Base-by-base conservation (phyloP, 1,140 invertebrate species). In the Diabrotica virgifera region DNA sequence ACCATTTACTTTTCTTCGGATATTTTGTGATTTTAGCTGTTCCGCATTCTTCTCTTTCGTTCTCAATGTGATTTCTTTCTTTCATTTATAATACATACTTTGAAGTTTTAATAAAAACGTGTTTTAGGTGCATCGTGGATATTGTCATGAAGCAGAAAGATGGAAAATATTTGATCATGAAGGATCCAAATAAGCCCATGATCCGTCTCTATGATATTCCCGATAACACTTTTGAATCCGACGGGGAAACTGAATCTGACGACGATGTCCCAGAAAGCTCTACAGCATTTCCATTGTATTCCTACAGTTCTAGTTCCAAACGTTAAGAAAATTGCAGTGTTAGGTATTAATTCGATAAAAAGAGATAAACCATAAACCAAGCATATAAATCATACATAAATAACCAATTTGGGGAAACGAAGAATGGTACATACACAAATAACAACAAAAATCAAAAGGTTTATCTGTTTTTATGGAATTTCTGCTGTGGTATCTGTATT, bases 171-270 rank as follows among this genome's bases (percentile, higher is more conserved):
- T 84, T 99, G 61, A 96, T 99, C 66, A 95, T 99, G 93, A 99
- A 99, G 80, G 97, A 99, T 83, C 98, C 97, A 0, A 98, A 97
- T 80, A 98, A 99, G 89, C 93, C 94, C 4, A 89, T 98, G 82
- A 95, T 98, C 72, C 88, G 96, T 67, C 84, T 99, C 58, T 98
- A 98, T 76, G 94, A 97, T 81, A 97, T 98, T 76, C 97, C 97
- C 50, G 95, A 98, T 81, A 96, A 97, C 78, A 97, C 96, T 5
- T 98, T 98, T 82, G 96, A 98, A 77, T 95, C 93, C n/a, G 96
- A 98, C 77, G 95, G 93, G 53, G 94, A 95, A 10, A 94, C 96
- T 40, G 92, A 94, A 53, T 92, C 92, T 55, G 92, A 93, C 35
- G 93, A 96, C 67, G 91, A 93, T 51, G 87, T 85, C 8, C 67